Evolutionary conservation across 1,140 invertebrate species (phyloP).

Genomic region (Hypothenemus hampei): DNA sequence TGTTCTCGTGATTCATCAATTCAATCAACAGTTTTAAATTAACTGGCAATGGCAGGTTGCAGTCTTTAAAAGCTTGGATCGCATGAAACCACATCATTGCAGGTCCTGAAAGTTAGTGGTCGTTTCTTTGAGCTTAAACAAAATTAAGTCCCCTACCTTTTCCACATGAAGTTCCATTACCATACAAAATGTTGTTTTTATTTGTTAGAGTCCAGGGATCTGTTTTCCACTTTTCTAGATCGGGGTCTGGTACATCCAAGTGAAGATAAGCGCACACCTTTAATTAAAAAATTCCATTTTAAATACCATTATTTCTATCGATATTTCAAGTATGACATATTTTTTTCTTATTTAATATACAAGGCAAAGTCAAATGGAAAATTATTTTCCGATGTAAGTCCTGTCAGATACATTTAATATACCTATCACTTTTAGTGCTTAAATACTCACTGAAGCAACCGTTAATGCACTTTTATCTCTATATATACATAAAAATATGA

Average conservation of each 20-base stretch:
- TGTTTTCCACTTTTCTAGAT: slow-evolving; percentile 33
- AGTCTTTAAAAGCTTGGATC: slow-evolving; percentile 36
- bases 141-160: no score
- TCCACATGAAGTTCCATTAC: slow-evolving; percentile 37
- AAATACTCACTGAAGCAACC: no score
- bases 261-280: slow-evolving; percentile 37
- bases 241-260: slow-evolving; percentile 37
- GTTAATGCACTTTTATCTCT: no score
- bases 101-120: slow-evolving; percentile 19
- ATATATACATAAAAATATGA: no score
- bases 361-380: no score
- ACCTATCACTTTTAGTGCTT: no score
- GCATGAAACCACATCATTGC: slow-evolving; percentile 42
- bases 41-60: slow-evolving; percentile 35
- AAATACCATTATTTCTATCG: not conserved
- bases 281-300: slow-evolving; percentile 4
- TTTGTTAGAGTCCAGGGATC: slow-evolving; percentile 38
- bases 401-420: no score
- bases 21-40: slow-evolving; percentile 44
- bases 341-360: no score
- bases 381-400: no score
- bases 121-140: no score
- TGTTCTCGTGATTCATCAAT: slow-evolving; percentile 36
- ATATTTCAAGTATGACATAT: no score
- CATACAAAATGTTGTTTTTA: slow-evolving; percentile 34